Base-by-base conservation (phyloP, 1,140 invertebrate species). In the Drosophila insularis region DNA sequence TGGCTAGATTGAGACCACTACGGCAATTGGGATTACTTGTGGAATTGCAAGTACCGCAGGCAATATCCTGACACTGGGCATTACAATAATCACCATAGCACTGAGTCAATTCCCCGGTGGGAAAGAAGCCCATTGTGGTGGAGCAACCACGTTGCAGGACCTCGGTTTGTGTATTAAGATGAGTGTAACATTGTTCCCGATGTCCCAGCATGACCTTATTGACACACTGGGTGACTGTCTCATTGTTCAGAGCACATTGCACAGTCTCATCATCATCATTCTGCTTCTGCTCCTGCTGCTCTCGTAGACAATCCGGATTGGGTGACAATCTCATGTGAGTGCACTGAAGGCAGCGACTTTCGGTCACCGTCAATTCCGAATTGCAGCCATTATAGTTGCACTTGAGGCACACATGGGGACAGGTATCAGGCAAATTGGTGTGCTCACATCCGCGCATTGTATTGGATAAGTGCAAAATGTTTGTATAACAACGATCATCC, bases 361-460 rank as follows among this genome's bases (percentile, higher is more conserved):
- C 76, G 39, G 21, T 73, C 21, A 91, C 71, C 0, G 81, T 91
- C 2, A 37, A 53, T 58, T 91, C 80, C 5, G 55, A 59, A 37
- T 91, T 91, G 59, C 90, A 91, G 4, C 85, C 90, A 27, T 90
- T 87, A 55, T 80, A 84, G 66, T 91, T 90, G 80, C 90, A 91
- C 67, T 91, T 91, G 19, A 89, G 70, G 66, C 89, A 91, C 1
- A 89, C 74, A 14, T 91, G 80, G 7, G 89, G 81, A 58, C 89
- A 91, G 8, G 53, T 69, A 0, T 1, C 31, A 0, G 85, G 76
- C 17, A 81, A 58, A 66, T 87, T 72, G 0, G 82, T 69, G 11
- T 81, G 27, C 68, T 89, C 89, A 46, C 90, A 91, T n/a, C 89
- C 89, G 0, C 89, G 71, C 27, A 56, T 64, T 5, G 90, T 87